phyloP scores from a whole-genome alignment of 2,888 invertebrate genomes.

The Lithophane semibrunnea region DNA sequence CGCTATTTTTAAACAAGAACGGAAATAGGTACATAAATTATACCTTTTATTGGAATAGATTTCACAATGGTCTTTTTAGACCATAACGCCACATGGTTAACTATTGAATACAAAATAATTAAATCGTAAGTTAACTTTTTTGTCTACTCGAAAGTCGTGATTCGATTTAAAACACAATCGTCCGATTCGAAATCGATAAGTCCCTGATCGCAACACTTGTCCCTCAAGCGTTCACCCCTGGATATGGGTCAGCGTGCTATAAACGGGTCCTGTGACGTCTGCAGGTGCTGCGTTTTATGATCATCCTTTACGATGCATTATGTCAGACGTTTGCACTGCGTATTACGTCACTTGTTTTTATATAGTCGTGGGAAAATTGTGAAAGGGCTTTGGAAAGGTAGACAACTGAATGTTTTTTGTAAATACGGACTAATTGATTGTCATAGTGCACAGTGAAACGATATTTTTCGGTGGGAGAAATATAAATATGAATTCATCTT shows the following conservation, averaged over 20 bases:
- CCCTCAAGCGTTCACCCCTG: constrained; percentile 72
- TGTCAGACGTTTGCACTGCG: constrained; percentile 18
- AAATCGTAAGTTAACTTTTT: not conserved
- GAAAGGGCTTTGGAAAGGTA: not conserved
- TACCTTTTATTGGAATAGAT: not conserved
- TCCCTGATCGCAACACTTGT: constrained; percentile 50
- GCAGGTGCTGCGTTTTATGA: constrained; percentile 65
- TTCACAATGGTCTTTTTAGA: no score
- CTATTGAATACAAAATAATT: no score
- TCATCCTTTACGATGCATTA: constrained; percentile 55
- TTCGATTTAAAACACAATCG: constrained; percentile 2
- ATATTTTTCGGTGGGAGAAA: not conserved
- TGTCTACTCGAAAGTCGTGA: not conserved
- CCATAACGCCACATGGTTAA: no score
- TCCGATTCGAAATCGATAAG: constrained; percentile 44
- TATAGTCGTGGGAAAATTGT: constrained; percentile 10
- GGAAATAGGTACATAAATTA: not conserved
- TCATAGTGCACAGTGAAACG: no score
- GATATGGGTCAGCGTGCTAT: constrained; percentile 83
- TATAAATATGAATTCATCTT: constrained; percentile 21
- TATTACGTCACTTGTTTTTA: constrained; percentile 29
- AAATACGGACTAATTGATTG: not conserved
- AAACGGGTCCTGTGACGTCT: constrained; percentile 79
- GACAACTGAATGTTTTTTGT: not conserved
- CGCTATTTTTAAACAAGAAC: not conserved